phyloP scores from a whole-genome alignment of 2,888 invertebrate species.

The Agonopterix heracliana region DNA sequence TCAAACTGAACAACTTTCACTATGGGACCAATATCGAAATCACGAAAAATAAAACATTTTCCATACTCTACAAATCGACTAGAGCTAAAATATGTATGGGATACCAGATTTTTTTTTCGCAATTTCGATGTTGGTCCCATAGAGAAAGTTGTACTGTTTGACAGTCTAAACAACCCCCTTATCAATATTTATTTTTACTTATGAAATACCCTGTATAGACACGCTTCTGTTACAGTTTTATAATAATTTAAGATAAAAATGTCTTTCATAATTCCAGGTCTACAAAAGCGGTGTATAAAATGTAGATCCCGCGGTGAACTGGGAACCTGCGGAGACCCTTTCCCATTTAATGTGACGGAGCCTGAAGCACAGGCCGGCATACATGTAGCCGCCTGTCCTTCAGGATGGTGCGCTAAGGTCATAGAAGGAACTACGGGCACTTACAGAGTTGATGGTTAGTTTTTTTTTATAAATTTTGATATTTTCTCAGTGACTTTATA shows the following conservation, averaged over 20 bases:
- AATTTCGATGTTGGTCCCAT: no score
- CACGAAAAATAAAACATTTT: no score
- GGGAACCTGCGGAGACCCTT: conserved; percentile 93
- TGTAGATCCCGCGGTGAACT: conserved; percentile 92
- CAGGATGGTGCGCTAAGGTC: conserved; percentile 95
- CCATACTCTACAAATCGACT: no score
- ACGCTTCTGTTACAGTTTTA: no score
- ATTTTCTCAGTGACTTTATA: not conserved
- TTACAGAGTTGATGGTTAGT: conserved; percentile 85
- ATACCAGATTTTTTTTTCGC: no score
- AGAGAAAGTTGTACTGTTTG: no score
- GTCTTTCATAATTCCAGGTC: conserved; percentile 62
- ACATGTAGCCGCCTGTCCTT: conserved; percentile 87
- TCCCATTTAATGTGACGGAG: conserved; percentile 85
- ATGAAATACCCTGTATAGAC: no score
- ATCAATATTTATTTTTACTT: no score
- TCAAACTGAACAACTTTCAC: no score
- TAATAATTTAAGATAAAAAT: not conserved
- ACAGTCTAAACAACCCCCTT: no score
- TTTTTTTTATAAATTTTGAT: not conserved
- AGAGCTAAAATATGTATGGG: no score
- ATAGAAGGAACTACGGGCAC: conserved; percentile 85
- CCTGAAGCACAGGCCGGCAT: conserved; percentile 83
- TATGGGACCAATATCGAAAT: no score
- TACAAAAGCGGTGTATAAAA: conserved; percentile 84